Evolutionary conservation across 1,140 invertebrate species (phyloP).

Genomic region (Notospermus geniculatus): DNA sequence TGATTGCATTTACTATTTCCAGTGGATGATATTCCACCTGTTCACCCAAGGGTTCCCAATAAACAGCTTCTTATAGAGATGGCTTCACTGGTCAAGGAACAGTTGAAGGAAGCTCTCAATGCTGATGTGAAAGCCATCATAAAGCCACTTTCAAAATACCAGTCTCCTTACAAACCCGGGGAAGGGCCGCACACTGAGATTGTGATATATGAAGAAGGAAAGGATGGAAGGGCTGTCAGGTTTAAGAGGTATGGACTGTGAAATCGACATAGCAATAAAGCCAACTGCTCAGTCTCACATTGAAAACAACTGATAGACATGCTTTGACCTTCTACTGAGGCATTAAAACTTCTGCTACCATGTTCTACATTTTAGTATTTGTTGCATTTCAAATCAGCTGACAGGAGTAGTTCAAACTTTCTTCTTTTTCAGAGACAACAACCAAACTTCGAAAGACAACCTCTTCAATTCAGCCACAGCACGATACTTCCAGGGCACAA

Average conservation of each 20-base stretch:
- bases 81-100: constrained; percentile 49
- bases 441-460: background rate
- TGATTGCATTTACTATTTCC: background rate
- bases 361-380: too few relatives aligned
- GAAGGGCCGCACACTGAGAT: constrained; percentile 46
- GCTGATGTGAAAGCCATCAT: constrained; percentile 49
- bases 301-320: too few relatives aligned
- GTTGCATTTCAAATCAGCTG: too few relatives aligned
- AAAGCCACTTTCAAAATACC: constrained; percentile 43
- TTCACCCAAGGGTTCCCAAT: constrained; percentile 45
- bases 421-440: background rate
- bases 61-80: constrained; percentile 50
- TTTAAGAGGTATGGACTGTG: constrained; percentile 21
- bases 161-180: constrained; percentile 19
- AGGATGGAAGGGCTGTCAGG: constrained; percentile 24
- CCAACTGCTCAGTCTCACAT: too few relatives aligned
- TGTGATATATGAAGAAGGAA: constrained; percentile 46
- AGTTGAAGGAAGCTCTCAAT: constrained; percentile 42
- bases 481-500: constrained; percentile 44
- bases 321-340: too few relatives aligned
- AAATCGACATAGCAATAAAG: too few relatives aligned
- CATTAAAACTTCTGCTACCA: too few relatives aligned
- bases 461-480: constrained; percentile 42
- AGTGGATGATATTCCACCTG: constrained; percentile 33
- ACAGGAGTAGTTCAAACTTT: too few relatives aligned